Evolutionary conservation across 2,113 vertebrate species (phyloP).

Genomic region (Daphoenositta chrysoptera): DNA sequence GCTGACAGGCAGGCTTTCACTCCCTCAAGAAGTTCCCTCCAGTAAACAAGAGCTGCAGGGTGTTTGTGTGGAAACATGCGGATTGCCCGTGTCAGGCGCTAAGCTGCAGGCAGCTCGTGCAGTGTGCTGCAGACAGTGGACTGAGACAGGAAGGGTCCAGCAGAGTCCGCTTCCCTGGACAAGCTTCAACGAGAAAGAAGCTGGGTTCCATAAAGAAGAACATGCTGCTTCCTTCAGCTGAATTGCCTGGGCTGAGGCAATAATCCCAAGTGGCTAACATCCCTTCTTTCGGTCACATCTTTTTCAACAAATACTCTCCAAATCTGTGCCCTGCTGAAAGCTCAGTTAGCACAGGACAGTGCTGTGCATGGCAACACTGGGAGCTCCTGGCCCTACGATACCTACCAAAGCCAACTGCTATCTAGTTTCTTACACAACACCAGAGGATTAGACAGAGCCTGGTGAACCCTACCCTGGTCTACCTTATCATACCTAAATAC

Average conservation of each 20-base stretch:
- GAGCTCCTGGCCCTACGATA: accelerated
- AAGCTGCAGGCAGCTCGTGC: background rate
- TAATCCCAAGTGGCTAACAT: background rate
- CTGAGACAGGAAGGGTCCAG: background rate
- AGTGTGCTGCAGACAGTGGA: background rate
- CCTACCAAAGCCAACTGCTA: background rate
- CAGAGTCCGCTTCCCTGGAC: background rate
- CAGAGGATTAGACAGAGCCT: background rate
- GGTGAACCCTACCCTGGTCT: background rate
- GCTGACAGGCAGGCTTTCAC: background rate
- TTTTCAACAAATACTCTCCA: background rate
- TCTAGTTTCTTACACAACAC: background rate
- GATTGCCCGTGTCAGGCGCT: background rate
- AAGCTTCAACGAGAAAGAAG: background rate
- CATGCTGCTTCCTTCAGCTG: background rate
- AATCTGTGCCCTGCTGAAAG: background rate
- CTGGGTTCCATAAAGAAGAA: background rate
- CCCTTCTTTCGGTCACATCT: background rate
- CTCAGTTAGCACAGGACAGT: background rate
- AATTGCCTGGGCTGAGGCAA: background rate
- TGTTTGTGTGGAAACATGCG: background rate
- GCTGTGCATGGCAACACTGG: background rate
- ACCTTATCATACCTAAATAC: background rate
- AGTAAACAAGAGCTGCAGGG: background rate
- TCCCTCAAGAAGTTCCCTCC: background rate